These are phyloP conservation scores for Euthynnus affinis DNA, from an alignment of 2,797 vertebrate species.

Conservation along the genomic window DNA sequence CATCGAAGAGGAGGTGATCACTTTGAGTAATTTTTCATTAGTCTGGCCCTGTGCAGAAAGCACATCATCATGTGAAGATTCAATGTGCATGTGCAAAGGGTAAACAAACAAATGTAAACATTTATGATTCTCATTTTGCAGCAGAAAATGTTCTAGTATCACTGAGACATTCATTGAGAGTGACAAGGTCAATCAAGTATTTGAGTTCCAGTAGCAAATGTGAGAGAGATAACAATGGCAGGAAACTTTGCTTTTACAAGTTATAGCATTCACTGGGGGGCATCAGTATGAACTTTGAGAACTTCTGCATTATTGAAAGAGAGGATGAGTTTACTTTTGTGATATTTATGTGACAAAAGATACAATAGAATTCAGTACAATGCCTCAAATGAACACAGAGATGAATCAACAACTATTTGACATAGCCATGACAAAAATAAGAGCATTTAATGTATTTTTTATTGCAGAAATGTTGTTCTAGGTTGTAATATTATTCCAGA, in stretches of 20 bases:
- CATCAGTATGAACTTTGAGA: too few species aligned
- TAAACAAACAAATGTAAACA: neutral
- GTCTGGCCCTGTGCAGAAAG: neutral
- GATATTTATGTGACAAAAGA: neutral
- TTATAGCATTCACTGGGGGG: neutral
- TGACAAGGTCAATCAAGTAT: neutral
- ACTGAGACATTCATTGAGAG: neutral
- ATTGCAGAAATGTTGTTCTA: neutral
- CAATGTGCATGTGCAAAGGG: neutral
- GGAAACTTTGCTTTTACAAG: neutral
- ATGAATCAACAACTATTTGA: neutral
- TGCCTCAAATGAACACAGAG: neutral
- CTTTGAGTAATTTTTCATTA: neutral
- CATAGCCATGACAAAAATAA: too few species aligned
- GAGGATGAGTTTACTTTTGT: neutral
- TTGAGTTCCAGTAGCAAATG: neutral
- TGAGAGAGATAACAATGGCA: neutral
- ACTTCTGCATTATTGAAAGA: too few species aligned
- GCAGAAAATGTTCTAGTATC: neutral
- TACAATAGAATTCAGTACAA: neutral
- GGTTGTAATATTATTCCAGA: neutral
- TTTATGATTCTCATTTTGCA: neutral
- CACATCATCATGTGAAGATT: neutral
- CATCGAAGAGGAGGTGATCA: neutral
- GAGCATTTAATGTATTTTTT: neutral